Base-by-base conservation (phyloP, 1,140 invertebrate species). In the Meloidogyne hapla region DNA sequence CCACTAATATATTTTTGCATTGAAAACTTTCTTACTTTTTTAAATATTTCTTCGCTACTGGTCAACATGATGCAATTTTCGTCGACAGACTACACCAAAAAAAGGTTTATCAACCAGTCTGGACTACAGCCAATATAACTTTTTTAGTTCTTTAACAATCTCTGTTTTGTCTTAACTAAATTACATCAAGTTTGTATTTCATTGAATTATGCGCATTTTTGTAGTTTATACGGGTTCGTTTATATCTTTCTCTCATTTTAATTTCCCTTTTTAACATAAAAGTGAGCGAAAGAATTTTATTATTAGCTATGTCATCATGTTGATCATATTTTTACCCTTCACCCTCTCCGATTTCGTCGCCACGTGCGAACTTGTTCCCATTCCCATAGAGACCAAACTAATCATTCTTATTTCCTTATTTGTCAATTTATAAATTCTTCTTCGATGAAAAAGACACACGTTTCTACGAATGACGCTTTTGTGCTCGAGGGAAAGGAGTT, bases 61-160 rank as follows among this genome's bases (percentile, higher is more conserved):
- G 70, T 73, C 42, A 73, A 33, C 70, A 63, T 73, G 70, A 73
- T 73, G 70, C 70, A 73, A 73, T 73, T 73, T 33, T 63, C 70
- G 23, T 40, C 48, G 23, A 45, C 40, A 56, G 25, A 15, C n/a
- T n/a, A n/a, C n/a, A n/a, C n/a, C n/a, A n/a, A n/a, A n/a, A 42
- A 23, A 23, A 21, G 18, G 1, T 1, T 3, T 26, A 2, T 15
- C 69, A n/a, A 8, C 12, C 38, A n/a, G 15, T 13, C 38, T 28
- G 48, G 48, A 56, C 45, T 62, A 61, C 69, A 21, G 25, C 69
- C 28, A 25, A 38, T 23, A 26, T 45, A 25, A 25, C 45, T 4
- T 62, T 45, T 12, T 28, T 45, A 15, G n/a, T 56, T 18, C 21
- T 42, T 61, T 26, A 25, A 23, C 21, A 67, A 3, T 42, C 21